A percentile compares a stretch with the other conserved stretches of the same genome.
Evolutionary conservation across 2,888 invertebrate species (phyloP).

Genomic region (Epicampocera succincta): DNA sequence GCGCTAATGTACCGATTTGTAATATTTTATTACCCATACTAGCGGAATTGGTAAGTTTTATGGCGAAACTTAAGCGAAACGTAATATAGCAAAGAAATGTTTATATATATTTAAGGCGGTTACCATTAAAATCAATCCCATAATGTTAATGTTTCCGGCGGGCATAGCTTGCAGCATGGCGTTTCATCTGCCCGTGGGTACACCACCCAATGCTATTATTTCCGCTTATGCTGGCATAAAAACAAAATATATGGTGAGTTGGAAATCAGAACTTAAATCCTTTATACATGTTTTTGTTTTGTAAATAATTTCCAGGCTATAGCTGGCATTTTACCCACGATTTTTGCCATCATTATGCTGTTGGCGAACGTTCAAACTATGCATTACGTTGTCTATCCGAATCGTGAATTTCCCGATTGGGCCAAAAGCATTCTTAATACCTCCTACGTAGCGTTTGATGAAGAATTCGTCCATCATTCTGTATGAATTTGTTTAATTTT

Average conservation of each 20-base stretch:
- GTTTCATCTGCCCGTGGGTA: constrained; percentile 95
- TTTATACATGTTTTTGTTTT: no score
- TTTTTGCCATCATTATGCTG: constrained; percentile 87
- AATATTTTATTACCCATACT: constrained; percentile 91
- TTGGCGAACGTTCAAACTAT: constrained; percentile 80
- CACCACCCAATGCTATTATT: constrained; percentile 96
- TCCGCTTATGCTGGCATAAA: constrained; percentile 89
- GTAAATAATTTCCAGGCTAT: constrained; percentile 83
- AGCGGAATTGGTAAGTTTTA: constrained; percentile 84
- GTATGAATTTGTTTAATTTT: background rate
- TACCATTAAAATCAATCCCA: constrained; percentile 87
- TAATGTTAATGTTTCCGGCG: constrained; percentile 93
- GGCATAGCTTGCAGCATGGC: constrained; percentile 93
- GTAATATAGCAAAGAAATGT: no score
- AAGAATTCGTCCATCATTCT: no score
- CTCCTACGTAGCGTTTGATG: background rate
- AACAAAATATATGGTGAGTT: constrained; percentile 87
- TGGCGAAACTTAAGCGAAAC: background rate
- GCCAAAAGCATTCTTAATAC: constrained; percentile 9
- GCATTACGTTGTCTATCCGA: constrained; percentile 66
- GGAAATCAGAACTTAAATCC: no score
- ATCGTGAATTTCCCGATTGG: constrained; percentile 65
- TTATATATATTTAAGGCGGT: constrained; percentile 83
- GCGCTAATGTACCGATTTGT: constrained; percentile 92
- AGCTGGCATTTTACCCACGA: constrained; percentile 88